Percentiles rank a stretch among this genome's conserved stretches.
phyloP scores from a whole-genome alignment of 2,888 invertebrate genomes.

The Ormyrus rosae region DNA sequence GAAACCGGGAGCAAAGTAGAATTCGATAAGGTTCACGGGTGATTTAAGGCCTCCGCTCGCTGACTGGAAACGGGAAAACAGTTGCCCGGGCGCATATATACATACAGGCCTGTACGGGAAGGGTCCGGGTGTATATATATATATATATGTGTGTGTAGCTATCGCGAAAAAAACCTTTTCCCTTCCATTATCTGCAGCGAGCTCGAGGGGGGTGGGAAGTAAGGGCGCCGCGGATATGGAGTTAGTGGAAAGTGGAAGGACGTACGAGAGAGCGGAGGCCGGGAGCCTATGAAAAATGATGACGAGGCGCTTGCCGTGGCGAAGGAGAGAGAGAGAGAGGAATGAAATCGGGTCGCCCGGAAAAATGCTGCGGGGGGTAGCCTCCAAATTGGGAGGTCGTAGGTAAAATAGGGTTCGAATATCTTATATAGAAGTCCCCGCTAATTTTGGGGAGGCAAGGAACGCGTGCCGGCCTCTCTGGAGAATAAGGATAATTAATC shows the following conservation, averaged over 20 bases:
- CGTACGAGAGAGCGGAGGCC: conserved; percentile 27
- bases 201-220: conserved; percentile 57
- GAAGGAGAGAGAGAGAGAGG: conserved; percentile 59
- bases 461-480: conserved; percentile 26
- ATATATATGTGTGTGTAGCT: conserved; percentile 3
- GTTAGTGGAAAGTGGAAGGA: conserved; percentile 37
- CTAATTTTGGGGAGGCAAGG: conserved; percentile 54
- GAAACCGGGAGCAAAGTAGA: conserved; percentile 36
- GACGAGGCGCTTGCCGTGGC: conserved; percentile 69
- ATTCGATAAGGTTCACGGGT: conserved; percentile 50
- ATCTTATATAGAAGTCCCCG: conserved; percentile 31
- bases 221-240: conserved; percentile 33
- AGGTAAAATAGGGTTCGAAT: conserved; percentile 55
- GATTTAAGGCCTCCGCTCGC: conserved; percentile 46
- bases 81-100: conserved; percentile 55
- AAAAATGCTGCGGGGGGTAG: conserved; percentile 51
- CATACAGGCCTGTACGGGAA: background rate
- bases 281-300: conserved; percentile 73
- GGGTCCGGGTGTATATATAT: background rate
- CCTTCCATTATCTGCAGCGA: conserved; percentile 56
- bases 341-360: conserved; percentile 71
- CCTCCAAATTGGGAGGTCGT: conserved; percentile 58
- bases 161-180: conserved; percentile 55
- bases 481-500: conserved; percentile 55
- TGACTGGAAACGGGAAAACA: conserved; percentile 52